Evolutionary conservation across 2,797 vertebrate species (phyloP), one percentile per base, ranked within the genome.

Genomic region (Sebastes hubbsi): DNA sequence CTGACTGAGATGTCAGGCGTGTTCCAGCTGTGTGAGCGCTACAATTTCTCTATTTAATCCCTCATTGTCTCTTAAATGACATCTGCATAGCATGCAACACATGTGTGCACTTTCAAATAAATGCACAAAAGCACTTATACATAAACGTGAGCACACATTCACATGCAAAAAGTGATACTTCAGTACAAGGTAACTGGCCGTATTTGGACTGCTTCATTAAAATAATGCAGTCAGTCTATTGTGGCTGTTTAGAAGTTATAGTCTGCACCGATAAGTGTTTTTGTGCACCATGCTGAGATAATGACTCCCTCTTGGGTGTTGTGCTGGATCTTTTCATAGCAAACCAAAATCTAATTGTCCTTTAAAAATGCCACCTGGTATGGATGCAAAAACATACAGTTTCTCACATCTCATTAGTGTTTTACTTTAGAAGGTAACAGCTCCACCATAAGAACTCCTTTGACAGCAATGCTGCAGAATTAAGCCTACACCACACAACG

Each of bases 361-460:
- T 63, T 61, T 56, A 25, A 29, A 71, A 61, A 56, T 52, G 54
- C 63, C 65, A 63, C 18, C 30, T 64, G 49, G 54, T 62, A 12
- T 6, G 5, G 29, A 64, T 30, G 24, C 54, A 25, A 77, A 80
- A 72, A 70, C 72, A 87, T 25, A 61, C 78, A 86, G 62, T 84
- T 83, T 87, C 87, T 86, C 72, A 94, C 87, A 87, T 90, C 84
- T 54, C 36, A 88, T 90, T 85, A 90, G 61, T 38, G 84, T 65
- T 91, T 91, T 77, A 82, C 62, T n/a, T 88, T 63, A 87, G 87
- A 92, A 89, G 88, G 88, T 91, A 92, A 94, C 80, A 88, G 85
- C 36, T 8, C 88, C 88, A 88, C 72, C 81, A 88, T 77, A 82
- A 86, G 70, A 81, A 89, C 79, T 89, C 55, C 74, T 81, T 60